A percentile compares a stretch with the other conserved stretches of the same genome.
These are phyloP conservation scores for Xiphophorus birchmanni DNA, from an alignment of 2,797 vertebrate species.

Conservation along the genomic window DNA sequence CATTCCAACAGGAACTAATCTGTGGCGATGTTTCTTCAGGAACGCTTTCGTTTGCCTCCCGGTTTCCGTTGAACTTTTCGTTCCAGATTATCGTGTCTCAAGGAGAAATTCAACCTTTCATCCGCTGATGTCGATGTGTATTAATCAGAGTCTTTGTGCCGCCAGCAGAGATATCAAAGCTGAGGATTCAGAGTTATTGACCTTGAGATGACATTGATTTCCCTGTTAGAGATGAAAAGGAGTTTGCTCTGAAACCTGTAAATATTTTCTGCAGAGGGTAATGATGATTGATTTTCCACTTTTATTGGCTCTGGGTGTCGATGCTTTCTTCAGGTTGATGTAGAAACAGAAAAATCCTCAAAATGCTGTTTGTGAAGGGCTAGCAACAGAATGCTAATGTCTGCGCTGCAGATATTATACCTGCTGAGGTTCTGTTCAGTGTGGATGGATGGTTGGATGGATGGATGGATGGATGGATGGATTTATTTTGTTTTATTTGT, in stretches of 20 bases:
- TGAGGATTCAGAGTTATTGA: conserved; percentile 38
- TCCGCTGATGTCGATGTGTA: conserved; percentile 15
- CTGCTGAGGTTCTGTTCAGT: not conserved
- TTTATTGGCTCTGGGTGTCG: conserved; percentile 16
- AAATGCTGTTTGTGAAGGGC: conserved; percentile 31
- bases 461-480: too few species aligned
- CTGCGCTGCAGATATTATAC: not conserved
- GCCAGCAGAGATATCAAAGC: conserved; percentile 5
- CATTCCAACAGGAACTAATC: not conserved
- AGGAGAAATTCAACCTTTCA: conserved; percentile 17
- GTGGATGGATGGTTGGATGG: not conserved
- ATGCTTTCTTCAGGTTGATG: conserved; percentile 3
- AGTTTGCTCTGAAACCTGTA: conserved; percentile 18
- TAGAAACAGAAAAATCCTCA: conserved; percentile 14
- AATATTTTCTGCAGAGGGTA: conserved; percentile 13
- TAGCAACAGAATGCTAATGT: not conserved
- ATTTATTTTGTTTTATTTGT: not conserved
- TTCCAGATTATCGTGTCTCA: conserved; percentile 2
- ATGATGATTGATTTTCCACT: conserved; percentile 33
- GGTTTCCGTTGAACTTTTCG: conserved; percentile 13
- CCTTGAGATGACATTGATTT: conserved; percentile 24
- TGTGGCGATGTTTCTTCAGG: not conserved
- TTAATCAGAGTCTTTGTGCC: conserved; percentile 28
- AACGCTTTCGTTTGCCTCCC: not conserved
- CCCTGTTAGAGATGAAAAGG: conserved; percentile 9